Percentiles rank a stretch among this genome's conserved stretches.
phyloP scores from a whole-genome alignment of 2,113 vertebrate genomes.

The cat (Felis catus) region DNA sequence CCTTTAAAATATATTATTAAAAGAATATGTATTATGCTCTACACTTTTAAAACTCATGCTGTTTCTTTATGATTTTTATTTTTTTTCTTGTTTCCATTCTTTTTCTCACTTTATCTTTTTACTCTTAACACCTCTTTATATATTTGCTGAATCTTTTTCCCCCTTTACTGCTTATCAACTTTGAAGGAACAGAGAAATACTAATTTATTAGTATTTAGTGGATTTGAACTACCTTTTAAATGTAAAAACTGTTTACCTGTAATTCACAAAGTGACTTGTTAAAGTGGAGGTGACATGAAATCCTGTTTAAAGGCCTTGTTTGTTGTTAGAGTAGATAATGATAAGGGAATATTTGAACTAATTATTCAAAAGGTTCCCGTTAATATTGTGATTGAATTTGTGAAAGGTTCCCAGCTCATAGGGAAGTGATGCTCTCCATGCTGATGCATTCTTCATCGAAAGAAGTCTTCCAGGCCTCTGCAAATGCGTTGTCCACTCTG shows the following conservation, averaged over 20 bases:
- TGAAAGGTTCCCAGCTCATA: constrained; percentile 91
- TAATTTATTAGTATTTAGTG: neutral
- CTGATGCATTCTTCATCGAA: constrained; percentile 92
- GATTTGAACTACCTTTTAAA: neutral
- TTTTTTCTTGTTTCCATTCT: neutral
- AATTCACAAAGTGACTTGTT: neutral
- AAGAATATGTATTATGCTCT: neutral
- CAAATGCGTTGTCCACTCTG: constrained; percentile 90
- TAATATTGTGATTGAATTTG: constrained; percentile 32
- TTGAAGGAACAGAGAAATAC: constrained; percentile 1
- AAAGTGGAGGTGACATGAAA: neutral
- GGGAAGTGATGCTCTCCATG: constrained; percentile 94
- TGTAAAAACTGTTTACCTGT: neutral
- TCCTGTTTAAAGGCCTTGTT: neutral
- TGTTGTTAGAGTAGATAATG: neutral
- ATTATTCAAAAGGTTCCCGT: neutral
- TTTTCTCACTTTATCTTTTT: neutral
- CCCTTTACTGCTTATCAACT: neutral
- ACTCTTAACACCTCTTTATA: neutral
- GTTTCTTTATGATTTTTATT: neutral
- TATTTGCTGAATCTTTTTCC: neutral
- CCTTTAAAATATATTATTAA: neutral
- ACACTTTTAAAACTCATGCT: neutral
- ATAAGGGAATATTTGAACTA: neutral
- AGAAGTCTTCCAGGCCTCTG: constrained; percentile 92